These are phyloP conservation scores for Diachrysia chrysitis DNA, from an alignment of 2,888 invertebrate species.

Conservation along the genomic window DNA sequence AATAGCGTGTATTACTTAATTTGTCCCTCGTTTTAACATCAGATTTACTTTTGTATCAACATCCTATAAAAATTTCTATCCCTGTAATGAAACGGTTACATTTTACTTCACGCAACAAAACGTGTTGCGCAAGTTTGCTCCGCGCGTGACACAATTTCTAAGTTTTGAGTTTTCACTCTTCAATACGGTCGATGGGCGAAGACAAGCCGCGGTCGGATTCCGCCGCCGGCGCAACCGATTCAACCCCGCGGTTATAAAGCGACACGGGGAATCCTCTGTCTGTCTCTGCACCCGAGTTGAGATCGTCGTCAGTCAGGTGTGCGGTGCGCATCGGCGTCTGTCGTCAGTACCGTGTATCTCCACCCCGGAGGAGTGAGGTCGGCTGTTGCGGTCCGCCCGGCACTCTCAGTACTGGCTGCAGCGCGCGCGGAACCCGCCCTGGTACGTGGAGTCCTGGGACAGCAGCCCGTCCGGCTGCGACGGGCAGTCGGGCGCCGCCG, in stretches of 20 bases:
- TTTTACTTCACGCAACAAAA: constrained; percentile 64
- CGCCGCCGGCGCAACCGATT: constrained; percentile 65
- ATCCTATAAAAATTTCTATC: constrained; percentile 71
- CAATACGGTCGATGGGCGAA: constrained; percentile 66
- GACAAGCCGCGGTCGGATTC: constrained; percentile 67
- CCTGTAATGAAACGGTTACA: constrained; percentile 73
- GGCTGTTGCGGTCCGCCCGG: constrained; percentile 87
- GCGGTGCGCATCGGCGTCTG: constrained; percentile 65
- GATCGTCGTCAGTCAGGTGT: constrained; percentile 57
- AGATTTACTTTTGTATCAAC: constrained; percentile 56
- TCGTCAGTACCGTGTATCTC: constrained; percentile 69
- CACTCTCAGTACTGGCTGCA: constrained; percentile 93
- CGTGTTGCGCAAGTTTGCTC: constrained; percentile 64
- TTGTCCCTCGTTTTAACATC: constrained; percentile 39
- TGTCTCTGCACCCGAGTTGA: constrained; percentile 50
- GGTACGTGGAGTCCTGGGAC: constrained; percentile 97
- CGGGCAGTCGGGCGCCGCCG: constrained; percentile 95
- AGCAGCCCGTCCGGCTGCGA: constrained; percentile 98
- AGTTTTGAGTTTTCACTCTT: constrained; percentile 64
- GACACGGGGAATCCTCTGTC: constrained; percentile 51
- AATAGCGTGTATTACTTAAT: constrained; percentile 41
- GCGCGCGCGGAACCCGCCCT: constrained; percentile 92
- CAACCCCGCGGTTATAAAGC: constrained; percentile 51
- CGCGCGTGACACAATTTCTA: constrained; percentile 71
- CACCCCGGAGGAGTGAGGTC: constrained; percentile 65